These are phyloP conservation scores for Zaprionus lineosus DNA, from an alignment of 2,888 invertebrate genomes.

Conservation along the genomic window DNA sequence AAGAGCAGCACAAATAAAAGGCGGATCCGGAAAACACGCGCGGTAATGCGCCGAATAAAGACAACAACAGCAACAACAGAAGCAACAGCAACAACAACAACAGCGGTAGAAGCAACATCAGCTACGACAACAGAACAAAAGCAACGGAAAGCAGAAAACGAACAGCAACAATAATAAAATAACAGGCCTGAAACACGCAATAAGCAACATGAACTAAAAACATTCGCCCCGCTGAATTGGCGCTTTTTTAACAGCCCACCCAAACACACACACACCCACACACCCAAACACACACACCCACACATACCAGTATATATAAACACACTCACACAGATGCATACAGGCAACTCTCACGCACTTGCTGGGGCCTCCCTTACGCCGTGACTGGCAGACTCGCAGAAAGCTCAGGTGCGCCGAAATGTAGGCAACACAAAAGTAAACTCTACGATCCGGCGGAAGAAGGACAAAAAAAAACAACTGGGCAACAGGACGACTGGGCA, in stretches of 20 bases:
- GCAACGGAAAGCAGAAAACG: constrained; percentile 15
- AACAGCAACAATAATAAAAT: constrained; percentile 33
- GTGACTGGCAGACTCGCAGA: no score
- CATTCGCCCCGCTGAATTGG: constrained; percentile 64
- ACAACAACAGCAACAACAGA: constrained; percentile 15
- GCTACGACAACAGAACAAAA: not conserved
- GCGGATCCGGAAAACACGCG: constrained; percentile 65
- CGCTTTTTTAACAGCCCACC: constrained; percentile 45
- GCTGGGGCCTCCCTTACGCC: no score
- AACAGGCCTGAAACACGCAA: constrained; percentile 65
- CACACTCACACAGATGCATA: no score
- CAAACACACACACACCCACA: not conserved
- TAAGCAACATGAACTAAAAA: constrained; percentile 55
- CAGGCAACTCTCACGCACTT: no score
- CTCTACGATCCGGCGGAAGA: constrained; percentile 8
- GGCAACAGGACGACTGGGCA: no score
- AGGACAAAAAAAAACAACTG: constrained; percentile 38
- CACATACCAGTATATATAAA: not conserved
- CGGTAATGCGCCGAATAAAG: constrained; percentile 48
- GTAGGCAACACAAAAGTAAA: constrained; percentile 49
- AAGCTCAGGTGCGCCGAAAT: constrained; percentile 32
- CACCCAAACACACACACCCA: constrained; percentile 3
- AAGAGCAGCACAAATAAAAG: constrained; percentile 59
- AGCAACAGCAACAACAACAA: constrained; percentile 1
- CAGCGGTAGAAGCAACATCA: constrained; percentile 27